These are phyloP conservation scores for Spisula solida DNA, from an alignment of 2,888 invertebrate genomes.

Conservation along the genomic window DNA sequence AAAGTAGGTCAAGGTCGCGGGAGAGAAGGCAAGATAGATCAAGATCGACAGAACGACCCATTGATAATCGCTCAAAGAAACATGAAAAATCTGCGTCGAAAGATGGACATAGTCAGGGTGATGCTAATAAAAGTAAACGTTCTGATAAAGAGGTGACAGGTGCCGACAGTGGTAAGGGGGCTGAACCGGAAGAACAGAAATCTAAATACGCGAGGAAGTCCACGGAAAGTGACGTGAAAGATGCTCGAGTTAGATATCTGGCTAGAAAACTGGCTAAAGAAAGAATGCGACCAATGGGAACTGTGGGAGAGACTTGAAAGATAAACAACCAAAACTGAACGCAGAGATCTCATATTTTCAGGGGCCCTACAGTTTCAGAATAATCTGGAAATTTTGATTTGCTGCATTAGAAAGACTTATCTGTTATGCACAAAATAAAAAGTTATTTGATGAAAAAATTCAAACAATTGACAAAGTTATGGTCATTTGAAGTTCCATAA, in stretches of 20 bases:
- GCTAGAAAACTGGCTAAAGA: slow-evolving; percentile 75
- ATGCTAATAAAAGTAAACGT: background rate
- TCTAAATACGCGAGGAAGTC: slow-evolving; percentile 77
- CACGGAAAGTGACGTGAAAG: slow-evolving; percentile 71
- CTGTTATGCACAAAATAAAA: no score
- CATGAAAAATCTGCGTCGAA: slow-evolving; percentile 2
- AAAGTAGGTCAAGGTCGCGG: slow-evolving; percentile 57
- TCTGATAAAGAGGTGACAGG: background rate
- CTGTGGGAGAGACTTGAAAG: background rate
- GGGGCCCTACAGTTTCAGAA: no score
- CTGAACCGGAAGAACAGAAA: slow-evolving; percentile 40
- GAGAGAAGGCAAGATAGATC: slow-evolving; percentile 54
- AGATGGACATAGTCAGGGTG: background rate
- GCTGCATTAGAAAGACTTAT: no score
- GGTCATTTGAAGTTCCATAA: no score
- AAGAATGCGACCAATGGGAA: slow-evolving; percentile 27
- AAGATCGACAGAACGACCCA: slow-evolving; percentile 51
- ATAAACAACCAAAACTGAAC: background rate
- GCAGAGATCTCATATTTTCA: no score
- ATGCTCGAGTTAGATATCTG: slow-evolving; percentile 79
- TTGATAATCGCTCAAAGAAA: slow-evolving; percentile 22
- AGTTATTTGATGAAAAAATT: no score
- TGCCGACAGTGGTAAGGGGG: slow-evolving; percentile 26
- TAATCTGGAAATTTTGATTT: no score
- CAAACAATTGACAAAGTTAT: no score